phyloP scores from a whole-genome alignment of 2,797 vertebrate species.

The Myoxocephalus aenaeus region DNA sequence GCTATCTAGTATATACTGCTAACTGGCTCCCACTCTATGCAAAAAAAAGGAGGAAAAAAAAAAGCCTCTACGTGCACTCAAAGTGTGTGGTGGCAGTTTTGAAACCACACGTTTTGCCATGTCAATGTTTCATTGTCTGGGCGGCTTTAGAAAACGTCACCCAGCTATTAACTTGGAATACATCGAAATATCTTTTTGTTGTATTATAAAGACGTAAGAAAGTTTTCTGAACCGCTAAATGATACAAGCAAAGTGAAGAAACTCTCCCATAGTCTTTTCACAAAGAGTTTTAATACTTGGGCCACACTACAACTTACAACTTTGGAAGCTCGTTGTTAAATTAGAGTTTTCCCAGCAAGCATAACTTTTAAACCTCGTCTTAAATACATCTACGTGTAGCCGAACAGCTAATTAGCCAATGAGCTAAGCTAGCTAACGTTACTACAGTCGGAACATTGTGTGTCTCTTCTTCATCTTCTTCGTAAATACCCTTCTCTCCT shows the following conservation, averaged over 20 bases:
- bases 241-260: background rate
- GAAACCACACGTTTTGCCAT: conserved; percentile 16
- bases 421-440: conserved; percentile 66
- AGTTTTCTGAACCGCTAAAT: background rate
- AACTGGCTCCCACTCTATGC: conserved; percentile 43
- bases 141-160: background rate
- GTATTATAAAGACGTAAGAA: background rate
- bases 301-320: background rate
- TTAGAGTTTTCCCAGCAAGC: background rate
- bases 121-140: conserved; percentile 10
- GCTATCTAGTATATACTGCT: conserved; percentile 8
- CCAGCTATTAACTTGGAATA: background rate
- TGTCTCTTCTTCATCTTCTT: conserved; percentile 70
- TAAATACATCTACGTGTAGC: conserved; percentile 15
- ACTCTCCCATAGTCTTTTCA: background rate
- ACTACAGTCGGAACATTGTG: conserved; percentile 42
- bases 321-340: background rate
- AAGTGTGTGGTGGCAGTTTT: conserved; percentile 4
- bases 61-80: conserved; percentile 33
- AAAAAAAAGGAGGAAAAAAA: background rate
- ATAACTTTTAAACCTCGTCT: conserved; percentile 17
- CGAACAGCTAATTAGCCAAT: conserved; percentile 66
- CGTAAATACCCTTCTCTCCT: conserved; percentile 73
- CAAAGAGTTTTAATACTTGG: background rate
- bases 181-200: no score